A percentile compares a stretch with the other conserved stretches of the same genome.
Conservation (phyloP, 2,888 invertebrate genomes). For the Aplocera efformata region DNA sequence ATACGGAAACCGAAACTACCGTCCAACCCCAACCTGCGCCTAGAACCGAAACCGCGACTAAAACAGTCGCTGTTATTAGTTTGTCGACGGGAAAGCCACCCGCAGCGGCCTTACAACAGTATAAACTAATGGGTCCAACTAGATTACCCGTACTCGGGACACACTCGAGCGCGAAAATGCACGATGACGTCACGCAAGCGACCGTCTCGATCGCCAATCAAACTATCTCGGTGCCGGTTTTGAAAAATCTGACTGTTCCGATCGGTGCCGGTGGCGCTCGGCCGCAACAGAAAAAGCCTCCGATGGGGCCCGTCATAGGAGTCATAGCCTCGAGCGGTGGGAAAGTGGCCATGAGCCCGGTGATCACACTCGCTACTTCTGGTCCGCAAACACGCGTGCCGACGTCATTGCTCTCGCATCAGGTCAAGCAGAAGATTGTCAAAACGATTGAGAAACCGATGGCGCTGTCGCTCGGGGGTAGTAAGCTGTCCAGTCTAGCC, state of each 20-base stretch:
- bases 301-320: slow-evolving; percentile 71
- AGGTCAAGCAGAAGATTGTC: slow-evolving; percentile 74
- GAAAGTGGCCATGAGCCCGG: slow-evolving; percentile 61
- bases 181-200: slow-evolving; percentile 80
- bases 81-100: slow-evolving; percentile 68
- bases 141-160: slow-evolving; percentile 65
- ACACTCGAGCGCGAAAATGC: slow-evolving; percentile 67
- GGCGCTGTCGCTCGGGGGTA: slow-evolving; percentile 72
- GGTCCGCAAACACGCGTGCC: slow-evolving; percentile 61
- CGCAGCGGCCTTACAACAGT: slow-evolving; percentile 63
- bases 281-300: slow-evolving; percentile 38
- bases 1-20: slow-evolving; percentile 45
- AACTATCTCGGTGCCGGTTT: slow-evolving; percentile 72
- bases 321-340: slow-evolving; percentile 70
- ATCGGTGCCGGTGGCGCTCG: slow-evolving; percentile 46
- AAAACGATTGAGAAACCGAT: slow-evolving; percentile 76
- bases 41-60: slow-evolving; percentile 73
- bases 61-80: slow-evolving; percentile 77
- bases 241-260: slow-evolving; percentile 68
- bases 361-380: slow-evolving; percentile 62
- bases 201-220: slow-evolving; percentile 78
- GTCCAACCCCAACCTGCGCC: slow-evolving; percentile 61
- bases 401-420: slow-evolving; percentile 68
- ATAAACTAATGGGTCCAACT: slow-evolving; percentile 64
- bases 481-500: slow-evolving; percentile 79